These are phyloP conservation scores for Pinctada fucata DNA, from an alignment of 2,888 invertebrate species.

Conservation along the genomic window DNA sequence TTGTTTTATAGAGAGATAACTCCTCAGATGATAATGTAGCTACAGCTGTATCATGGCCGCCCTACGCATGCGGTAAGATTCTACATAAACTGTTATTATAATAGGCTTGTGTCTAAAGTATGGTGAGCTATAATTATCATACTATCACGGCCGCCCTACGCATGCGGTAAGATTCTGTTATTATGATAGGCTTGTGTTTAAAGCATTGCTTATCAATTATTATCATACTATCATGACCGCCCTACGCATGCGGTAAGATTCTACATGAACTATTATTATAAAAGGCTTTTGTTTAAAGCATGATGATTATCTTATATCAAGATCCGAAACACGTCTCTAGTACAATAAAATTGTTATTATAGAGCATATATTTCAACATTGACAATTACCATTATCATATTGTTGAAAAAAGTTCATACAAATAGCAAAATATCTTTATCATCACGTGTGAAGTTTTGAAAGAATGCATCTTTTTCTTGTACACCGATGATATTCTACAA, in stretches of 20 bases:
- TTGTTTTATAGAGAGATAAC: conserved; percentile 39
- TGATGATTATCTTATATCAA: no score
- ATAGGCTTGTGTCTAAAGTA: neutral
- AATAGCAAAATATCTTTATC: no score
- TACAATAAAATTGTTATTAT: no score
- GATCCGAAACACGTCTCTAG: no score
- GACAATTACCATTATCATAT: no score
- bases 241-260: conserved; percentile 50
- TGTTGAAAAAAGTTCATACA: no score
- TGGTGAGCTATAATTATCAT: no score
- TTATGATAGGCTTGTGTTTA: neutral
- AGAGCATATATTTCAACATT: no score
- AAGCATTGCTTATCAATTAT: no score
- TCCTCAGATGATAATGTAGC: conserved; percentile 44
- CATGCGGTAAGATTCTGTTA: conserved; percentile 41
- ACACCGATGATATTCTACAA: no score
- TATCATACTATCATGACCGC: conserved; percentile 58
- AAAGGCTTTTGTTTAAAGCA: neutral
- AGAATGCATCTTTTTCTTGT: no score
- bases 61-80: conserved; percentile 50
- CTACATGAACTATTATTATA: neutral
- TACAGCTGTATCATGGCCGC: conserved; percentile 53
- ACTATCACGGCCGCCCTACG: conserved; percentile 57
- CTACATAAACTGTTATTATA: neutral
- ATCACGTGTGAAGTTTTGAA: no score